Evolutionary conservation across 2,888 invertebrate species (phyloP), one percentile per base, ranked within the genome.

Genomic region (Uloborus plumipes): DNA sequence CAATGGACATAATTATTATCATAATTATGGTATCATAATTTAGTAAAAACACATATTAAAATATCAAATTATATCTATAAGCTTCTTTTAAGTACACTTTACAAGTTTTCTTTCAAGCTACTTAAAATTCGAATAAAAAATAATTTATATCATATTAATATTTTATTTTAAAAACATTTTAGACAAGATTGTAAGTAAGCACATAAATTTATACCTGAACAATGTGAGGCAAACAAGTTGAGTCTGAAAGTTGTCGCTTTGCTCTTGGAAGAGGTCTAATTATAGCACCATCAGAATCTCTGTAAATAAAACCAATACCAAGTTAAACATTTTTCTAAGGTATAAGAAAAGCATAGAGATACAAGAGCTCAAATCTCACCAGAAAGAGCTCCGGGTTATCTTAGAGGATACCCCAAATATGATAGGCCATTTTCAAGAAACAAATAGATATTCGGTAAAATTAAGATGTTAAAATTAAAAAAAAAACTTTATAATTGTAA

Each of bases 261-360:
- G 98, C 93, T 88, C 94, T 93, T 0, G 99, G 99, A 83, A 99
- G 91, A 0, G 99, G 99, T 86, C 99, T 92, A 78, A 99, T 94
- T 26, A 99, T 94, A n/a, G 98, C 97, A 85, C 95, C 94, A 87
- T 97, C 94, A 85, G 92, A 92, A 88, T 98, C 97, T 88, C 97
- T 94, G 88, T 6, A 87, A 87, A 61, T 80, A 82, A 78, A 70
- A 3, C n/a, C 15, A 74, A 55, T 20, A 22, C 62, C n/a, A 20
- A 20, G 13, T 55, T 55, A 20, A 55, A 55, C 16, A 18, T 9
- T 18, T 6, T 55, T 55, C 9, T 11, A 55, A 13, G 18, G 9
- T 15, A 20, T 9, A 55, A 18, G 14, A 11, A 20, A 55, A 26
- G 26, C 26, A 26, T 26, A 26, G n/a, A n/a, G n/a, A n/a, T n/a